phyloP scores from a whole-genome alignment of 2,113 vertebrate genomes.

The Toxotes jaculatrix region DNA sequence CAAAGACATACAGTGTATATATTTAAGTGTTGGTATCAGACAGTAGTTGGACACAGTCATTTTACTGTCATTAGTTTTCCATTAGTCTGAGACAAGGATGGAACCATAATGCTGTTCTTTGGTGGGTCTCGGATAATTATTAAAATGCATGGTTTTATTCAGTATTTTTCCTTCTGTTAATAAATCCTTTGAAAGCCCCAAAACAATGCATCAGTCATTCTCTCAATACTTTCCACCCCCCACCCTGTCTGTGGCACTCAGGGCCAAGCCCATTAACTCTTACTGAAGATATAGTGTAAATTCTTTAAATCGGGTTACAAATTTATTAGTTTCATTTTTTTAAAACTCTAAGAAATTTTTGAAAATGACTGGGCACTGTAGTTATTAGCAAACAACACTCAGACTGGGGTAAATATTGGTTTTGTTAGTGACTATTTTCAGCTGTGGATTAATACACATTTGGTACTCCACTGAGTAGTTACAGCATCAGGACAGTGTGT shows the following conservation, averaged over 20 bases:
- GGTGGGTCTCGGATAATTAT: neutral
- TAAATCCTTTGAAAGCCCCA: neutral
- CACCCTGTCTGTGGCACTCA: neutral
- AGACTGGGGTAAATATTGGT: neutral
- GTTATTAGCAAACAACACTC: conserved; percentile 2
- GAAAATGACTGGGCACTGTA: neutral
- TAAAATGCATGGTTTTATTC: neutral
- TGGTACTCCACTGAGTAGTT: neutral
- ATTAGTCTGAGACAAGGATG: neutral
- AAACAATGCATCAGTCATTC: conserved; percentile 20
- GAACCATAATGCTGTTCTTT: neutral
- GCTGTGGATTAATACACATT: neutral
- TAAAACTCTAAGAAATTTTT: neutral
- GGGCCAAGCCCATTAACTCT: neutral
- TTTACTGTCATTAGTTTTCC: conserved; percentile 1
- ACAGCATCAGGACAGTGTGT: neutral
- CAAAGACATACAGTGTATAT: neutral
- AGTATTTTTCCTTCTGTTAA: neutral
- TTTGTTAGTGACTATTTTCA: conserved; percentile 18
- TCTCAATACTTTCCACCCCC: neutral
- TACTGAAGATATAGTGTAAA: neutral
- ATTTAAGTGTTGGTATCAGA: conserved; percentile 4
- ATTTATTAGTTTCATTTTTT: neutral
- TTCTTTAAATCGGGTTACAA: neutral
- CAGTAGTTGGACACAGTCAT: neutral